Base-by-base conservation (phyloP, 2,797 vertebrate species). In the Gobionotothen gibberifrons region DNA sequence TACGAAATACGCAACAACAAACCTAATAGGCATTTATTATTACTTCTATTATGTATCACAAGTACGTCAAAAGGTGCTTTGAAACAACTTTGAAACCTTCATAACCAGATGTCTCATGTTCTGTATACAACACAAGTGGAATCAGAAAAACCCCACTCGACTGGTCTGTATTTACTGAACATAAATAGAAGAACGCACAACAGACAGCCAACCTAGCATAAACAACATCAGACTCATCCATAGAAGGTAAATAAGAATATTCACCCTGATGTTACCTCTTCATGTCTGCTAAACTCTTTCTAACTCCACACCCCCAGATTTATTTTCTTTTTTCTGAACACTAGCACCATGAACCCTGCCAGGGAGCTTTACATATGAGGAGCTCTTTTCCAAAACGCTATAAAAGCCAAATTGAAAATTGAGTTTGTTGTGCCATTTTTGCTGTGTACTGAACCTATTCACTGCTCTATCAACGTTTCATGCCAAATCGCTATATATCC, bases 41-140 rank as follows among this genome's bases (percentile, higher is more conserved):
- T 61, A 29, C 6, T 58, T 67, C 62, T 17, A 47, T 72, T 22
- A 43, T 8, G 17, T 4, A 9, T 29, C 43, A 48, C 46, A 59
- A 13, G 36, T 48, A 9, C 3, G 5, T 46, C n/a, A 49, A 46
- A 9, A 36, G 40, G 26, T 21, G 16, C 60, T 39, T 36, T 36
- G 15, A 58, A 62, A 44, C 59, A 68, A 21, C 26, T 63, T 19
- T 19, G 22, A 54, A 26, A 22, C 36, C 13, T 46, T 36, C 32
- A 26, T 26, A 5, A 3, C 26, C 22, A 36, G 17, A 16, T 9
- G 22, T 46, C 22, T 32, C 26, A 16, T 7, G 12, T 17, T 65
- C 10, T 22, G 7, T n/a, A 5, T 39, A 19, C 36, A 10, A 48
- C 9, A 43, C 42, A 14, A 46, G 22, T 15, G 40, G n/a, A 39